Base-by-base conservation (phyloP, 2,113 vertebrate genomes). In the Lasiurus cinereus region DNA sequence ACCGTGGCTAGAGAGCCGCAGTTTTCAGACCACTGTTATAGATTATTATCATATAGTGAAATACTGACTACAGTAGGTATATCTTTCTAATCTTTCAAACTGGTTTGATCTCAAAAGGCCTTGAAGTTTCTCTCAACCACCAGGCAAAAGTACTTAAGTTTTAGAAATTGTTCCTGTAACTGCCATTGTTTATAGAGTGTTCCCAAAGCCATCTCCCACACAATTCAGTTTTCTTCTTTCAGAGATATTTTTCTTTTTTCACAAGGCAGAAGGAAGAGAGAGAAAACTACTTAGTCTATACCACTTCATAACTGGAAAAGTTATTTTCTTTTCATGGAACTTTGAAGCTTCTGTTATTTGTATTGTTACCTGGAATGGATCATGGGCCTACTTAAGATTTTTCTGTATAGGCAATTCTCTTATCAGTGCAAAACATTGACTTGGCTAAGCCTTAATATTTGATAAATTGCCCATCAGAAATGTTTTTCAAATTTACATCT, bases 11-110 rank as follows among this genome's bases (percentile, higher is more conserved):
- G 39, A 39, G 39, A 46, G 46, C 5, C 46, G 79, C 48, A 48
- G 48, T 48, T 48, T 48, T 9, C 48, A 9, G 11, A 48, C 48
- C 48, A 48, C 48, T 84, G 56, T 9, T 27, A 33, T 88, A 77
- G 87, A 84, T 93, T 87, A 70, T 56, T 84, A 84, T 92, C 56
- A 90, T 67, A 77, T 13, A 82, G 50, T 83, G 43, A 95, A 94
- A 80, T n/a, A 85, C 3, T 43, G 74, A 43, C 59, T 88, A 76
- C 8, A 78, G 13, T 43, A 12, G 3, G 64, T 67, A 66, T 50
- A 70, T 74, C 31, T 83, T 54, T 73, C 13, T 39, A 93, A 52
- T 5, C 82, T 88, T 95, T 92, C 13, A 77, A 67, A 88, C 88
- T 39, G 36, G 6, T 91, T 94, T 95, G 62, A 93, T 33, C 0